These are phyloP conservation scores for Cottus gobio DNA, from an alignment of 2,113 vertebrate species.

Conservation along the genomic window DNA sequence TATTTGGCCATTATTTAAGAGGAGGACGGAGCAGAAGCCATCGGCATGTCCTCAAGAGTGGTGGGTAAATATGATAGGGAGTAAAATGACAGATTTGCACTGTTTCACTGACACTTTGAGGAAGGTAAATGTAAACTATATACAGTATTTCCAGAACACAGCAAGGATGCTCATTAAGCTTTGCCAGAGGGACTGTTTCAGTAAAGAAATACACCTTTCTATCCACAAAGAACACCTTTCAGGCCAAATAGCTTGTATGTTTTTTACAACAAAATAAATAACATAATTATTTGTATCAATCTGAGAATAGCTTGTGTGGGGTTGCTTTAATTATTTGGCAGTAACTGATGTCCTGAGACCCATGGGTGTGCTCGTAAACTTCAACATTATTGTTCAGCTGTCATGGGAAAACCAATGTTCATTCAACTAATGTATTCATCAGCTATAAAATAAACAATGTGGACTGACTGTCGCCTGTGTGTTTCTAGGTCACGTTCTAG, in stretches of 20 bases:
- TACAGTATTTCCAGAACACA: neutral
- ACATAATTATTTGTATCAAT: neutral
- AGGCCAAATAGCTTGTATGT: neutral
- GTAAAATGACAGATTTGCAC: neutral
- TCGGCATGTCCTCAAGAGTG: neutral
- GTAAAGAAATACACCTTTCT: neutral
- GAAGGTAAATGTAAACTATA: neutral
- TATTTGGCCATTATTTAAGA: neutral
- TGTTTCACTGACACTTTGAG: neutral
- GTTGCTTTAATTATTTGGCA: neutral
- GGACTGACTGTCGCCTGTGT: neutral
- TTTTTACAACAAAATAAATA: neutral
- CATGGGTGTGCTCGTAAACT: neutral
- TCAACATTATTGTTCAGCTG: neutral
- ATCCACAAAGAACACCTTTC: neutral
- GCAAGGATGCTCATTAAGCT: neutral
- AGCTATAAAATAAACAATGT: slow-evolving; percentile 15
- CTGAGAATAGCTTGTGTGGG: neutral
- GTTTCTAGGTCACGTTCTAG: slow-evolving; percentile 13
- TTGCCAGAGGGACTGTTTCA: neutral
- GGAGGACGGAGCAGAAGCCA: neutral
- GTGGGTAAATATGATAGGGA: neutral
- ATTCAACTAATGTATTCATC: slow-evolving; percentile 14
- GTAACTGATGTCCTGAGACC: neutral
- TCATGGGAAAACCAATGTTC: neutral